phyloP scores from a whole-genome alignment of 92 coral and sea anemone species.

The Palythoa heliodiscus region DNA sequence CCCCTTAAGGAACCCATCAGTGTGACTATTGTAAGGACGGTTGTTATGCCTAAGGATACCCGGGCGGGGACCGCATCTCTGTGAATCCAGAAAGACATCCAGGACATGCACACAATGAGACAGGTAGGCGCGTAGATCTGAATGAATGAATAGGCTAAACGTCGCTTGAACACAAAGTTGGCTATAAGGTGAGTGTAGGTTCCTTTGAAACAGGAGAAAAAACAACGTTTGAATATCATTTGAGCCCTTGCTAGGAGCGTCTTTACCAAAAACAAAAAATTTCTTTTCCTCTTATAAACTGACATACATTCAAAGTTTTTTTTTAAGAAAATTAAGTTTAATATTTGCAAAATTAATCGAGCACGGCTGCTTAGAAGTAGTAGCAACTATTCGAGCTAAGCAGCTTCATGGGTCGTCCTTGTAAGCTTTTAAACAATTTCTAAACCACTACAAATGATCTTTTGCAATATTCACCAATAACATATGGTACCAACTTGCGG shows the following conservation, averaged over 20 bases:
- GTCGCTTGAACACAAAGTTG: conserved; percentile 76
- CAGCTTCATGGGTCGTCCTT: too few relatives aligned
- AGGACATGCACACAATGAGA: conserved; percentile 82
- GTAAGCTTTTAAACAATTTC: too few relatives aligned
- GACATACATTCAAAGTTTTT: too few relatives aligned
- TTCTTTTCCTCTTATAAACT: too few relatives aligned
- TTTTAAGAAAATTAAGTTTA: too few relatives aligned
- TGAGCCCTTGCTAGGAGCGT: too few relatives aligned
- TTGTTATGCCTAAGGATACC: conserved; percentile 85
- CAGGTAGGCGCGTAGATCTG: conserved; percentile 91
- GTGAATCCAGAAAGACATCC: conserved; percentile 91
- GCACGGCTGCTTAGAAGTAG: too few relatives aligned
- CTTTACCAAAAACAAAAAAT: background rate
- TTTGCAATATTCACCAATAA: conserved; percentile 60
- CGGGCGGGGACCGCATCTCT: conserved; percentile 93
- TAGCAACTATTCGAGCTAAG: too few relatives aligned
- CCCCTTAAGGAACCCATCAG: conserved; percentile 85
- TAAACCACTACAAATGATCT: background rate
- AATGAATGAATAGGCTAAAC: conserved; percentile 86
- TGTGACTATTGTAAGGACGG: conserved; percentile 88
- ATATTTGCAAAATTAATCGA: too few relatives aligned
- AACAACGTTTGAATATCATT: background rate
- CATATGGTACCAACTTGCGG: conserved; percentile 79
- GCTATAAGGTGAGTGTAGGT: conserved; percentile 81
- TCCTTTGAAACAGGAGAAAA: conserved; percentile 38